A percentile compares a stretch with the other conserved stretches of the same genome.
Conservation (phyloP, 2,113 vertebrate genomes). For the Trematocara stigmaticum region DNA sequence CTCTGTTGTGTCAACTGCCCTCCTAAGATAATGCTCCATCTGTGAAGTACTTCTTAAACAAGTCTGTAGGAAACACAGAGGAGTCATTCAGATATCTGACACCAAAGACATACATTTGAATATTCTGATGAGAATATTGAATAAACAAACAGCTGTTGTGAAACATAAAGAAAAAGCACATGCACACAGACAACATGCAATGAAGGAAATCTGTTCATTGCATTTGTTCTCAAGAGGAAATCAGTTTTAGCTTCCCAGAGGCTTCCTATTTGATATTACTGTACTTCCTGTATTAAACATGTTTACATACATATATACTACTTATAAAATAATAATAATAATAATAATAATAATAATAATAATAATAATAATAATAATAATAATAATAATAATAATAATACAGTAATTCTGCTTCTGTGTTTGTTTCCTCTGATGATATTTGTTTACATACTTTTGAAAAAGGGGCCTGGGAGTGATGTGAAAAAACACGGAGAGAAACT, state of each 20-base stretch:
- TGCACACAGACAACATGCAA: not conserved
- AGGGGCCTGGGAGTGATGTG: not conserved
- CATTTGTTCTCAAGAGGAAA: not conserved
- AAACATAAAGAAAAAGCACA: not conserved
- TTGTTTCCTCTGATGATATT: not conserved
- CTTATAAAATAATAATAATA: no score
- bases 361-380: not conserved
- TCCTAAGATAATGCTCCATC: not conserved
- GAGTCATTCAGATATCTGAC: not conserved
- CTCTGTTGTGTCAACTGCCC: conserved; percentile 85
- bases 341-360: no score
- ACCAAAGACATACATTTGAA: conserved; percentile 65
- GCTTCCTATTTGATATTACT: not conserved
- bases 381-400: not conserved
- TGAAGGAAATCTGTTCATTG: conserved; percentile 10
- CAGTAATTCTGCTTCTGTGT: not conserved
- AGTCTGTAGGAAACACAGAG: not conserved
- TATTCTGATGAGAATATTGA: not conserved
- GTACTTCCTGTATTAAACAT: not conserved
- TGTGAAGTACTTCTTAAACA: conserved; percentile 44
- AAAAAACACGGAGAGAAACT: conserved; percentile 12
- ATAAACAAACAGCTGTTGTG: not conserved
- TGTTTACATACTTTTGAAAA: not conserved
- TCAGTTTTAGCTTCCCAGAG: not conserved
- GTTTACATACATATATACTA: no score